Conservation (phyloP, 2,113 vertebrate genomes). For the Oceanites oceanicus region DNA sequence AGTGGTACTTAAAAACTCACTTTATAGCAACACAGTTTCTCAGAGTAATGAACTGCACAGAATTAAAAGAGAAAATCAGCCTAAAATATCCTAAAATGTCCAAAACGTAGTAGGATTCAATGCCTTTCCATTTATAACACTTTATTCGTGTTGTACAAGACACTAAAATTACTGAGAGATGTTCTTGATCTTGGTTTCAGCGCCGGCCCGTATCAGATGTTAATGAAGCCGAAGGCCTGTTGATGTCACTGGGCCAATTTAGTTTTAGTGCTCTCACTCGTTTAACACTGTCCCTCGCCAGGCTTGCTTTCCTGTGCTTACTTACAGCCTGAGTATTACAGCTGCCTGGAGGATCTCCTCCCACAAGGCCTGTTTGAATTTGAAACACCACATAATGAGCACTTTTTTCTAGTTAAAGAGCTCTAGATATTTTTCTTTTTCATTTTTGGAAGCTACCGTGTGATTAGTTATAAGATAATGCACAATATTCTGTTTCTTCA, state of each 20-base stretch:
- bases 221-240: not conserved
- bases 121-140: constrained; percentile 24
- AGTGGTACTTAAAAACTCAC: not conserved
- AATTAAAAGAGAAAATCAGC: not conserved
- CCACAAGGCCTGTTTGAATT: not conserved
- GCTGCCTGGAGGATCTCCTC: not conserved
- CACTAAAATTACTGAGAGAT: not conserved
- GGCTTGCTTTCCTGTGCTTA: not conserved
- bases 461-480: not conserved
- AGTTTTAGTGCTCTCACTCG: not conserved
- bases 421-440: not conserved
- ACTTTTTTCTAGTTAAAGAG: not conserved
- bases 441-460: not conserved
- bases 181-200: constrained; percentile 3
- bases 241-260: not conserved
- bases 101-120: not conserved
- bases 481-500: not conserved
- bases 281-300: not conserved
- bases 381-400: not conserved
- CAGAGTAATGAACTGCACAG: not conserved
- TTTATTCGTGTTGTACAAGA: not conserved
- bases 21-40: not conserved
- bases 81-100: not conserved
- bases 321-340: not conserved
- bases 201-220: not conserved